These are phyloP conservation scores for Coracopsis vasa DNA, from an alignment of 2,113 vertebrate genomes.

Conservation along the genomic window DNA sequence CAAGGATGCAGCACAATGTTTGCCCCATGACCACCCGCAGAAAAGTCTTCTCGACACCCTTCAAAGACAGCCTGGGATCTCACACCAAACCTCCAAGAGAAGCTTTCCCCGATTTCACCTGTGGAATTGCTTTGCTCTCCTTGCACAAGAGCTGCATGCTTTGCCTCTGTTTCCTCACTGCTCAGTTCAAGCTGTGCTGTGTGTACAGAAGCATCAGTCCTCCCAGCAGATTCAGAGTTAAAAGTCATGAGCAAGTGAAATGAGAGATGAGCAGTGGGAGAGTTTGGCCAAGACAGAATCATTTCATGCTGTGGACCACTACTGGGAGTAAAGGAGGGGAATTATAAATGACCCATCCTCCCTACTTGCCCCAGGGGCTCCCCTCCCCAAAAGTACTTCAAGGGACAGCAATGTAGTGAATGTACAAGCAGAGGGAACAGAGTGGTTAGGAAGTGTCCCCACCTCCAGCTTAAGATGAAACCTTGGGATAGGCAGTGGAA, in stretches of 20 bases:
- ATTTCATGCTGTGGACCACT: not conserved
- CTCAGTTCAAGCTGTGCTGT: not conserved
- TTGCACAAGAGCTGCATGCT: not conserved
- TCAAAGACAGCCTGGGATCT: not conserved
- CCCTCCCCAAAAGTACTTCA: not conserved
- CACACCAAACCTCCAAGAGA: not conserved
- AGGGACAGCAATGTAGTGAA: not conserved
- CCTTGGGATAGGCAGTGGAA: not conserved
- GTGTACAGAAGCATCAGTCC: not conserved
- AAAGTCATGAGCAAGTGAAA: not conserved
- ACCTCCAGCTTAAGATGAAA: not conserved
- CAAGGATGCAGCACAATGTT: not conserved
- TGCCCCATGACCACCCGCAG: not conserved
- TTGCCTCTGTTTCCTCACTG: not conserved
- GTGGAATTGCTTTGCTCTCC: not conserved
- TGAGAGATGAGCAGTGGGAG: not conserved
- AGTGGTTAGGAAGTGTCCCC: not conserved
- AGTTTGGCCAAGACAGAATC: not conserved
- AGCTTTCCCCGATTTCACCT: not conserved
- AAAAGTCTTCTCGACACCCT: not conserved
- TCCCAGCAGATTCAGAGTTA: not conserved
- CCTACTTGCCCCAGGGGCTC: not conserved
- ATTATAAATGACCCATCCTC: not conserved
- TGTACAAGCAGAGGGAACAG: not conserved
- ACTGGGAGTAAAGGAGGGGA: not conserved